These are phyloP conservation scores for Pseudorasbora parva DNA, from an alignment of 2,113 vertebrate genomes.

Conservation along the genomic window DNA sequence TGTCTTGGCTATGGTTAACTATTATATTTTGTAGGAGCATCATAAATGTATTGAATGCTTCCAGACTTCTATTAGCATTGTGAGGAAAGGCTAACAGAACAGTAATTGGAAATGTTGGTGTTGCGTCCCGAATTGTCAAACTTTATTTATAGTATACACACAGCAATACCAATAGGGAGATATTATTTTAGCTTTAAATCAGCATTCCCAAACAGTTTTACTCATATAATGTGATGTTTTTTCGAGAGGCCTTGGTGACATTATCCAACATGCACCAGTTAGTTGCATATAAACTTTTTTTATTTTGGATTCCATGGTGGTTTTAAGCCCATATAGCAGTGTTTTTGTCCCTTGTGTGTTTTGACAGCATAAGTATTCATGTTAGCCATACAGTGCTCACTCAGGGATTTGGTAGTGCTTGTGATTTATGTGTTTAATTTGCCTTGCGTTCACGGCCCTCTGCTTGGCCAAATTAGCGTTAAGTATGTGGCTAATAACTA, in stretches of 20 bases:
- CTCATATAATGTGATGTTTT: not conserved
- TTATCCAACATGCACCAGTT: not conserved
- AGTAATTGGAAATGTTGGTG: slow-evolving; percentile 55
- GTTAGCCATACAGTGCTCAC: slow-evolving; percentile 1
- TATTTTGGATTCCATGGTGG: not conserved
- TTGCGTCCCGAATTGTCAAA: not conserved
- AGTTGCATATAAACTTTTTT: not conserved
- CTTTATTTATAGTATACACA: not conserved
- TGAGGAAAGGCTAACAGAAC: slow-evolving; percentile 66
- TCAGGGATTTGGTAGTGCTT: slow-evolving; percentile 24
- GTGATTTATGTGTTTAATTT: slow-evolving; percentile 54
- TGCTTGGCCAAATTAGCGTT: slow-evolving; percentile 23
- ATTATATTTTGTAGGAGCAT: slow-evolving; percentile 72
- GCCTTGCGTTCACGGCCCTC: not conserved
- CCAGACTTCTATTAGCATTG: slow-evolving; percentile 63
- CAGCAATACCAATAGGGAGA: not conserved
- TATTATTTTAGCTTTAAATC: not conserved
- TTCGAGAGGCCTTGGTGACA: not conserved
- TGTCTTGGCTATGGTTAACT: slow-evolving; percentile 68
- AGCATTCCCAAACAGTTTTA: not conserved
- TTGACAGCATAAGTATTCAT: slow-evolving; percentile 33
- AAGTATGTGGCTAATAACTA: slow-evolving; percentile 24
- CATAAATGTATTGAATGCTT: slow-evolving; percentile 73
- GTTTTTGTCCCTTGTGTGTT: slow-evolving; percentile 11
- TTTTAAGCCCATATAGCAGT: not conserved